A percentile compares a stretch with the other conserved stretches of the same genome.
Evolutionary conservation across 1,140 invertebrate species (phyloP).

Genomic region (Scaptomyza montana): DNA sequence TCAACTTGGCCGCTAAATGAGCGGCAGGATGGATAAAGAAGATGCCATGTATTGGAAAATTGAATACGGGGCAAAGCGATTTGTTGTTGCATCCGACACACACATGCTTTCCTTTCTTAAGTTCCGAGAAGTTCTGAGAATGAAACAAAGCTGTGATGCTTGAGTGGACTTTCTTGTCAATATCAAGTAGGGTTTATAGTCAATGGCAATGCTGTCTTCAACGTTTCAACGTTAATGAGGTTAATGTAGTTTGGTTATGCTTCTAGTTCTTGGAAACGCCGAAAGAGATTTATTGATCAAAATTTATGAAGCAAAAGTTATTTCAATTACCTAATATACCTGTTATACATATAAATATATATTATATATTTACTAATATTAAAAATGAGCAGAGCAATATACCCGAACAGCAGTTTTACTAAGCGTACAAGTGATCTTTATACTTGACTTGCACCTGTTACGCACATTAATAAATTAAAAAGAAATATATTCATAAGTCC

Average conservation of each 20-base stretch:
- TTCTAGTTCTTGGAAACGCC: too few relatives aligned
- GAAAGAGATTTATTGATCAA: too few relatives aligned
- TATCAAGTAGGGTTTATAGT: too few relatives aligned
- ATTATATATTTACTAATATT: too few relatives aligned
- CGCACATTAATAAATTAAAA: not conserved
- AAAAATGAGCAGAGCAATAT: too few relatives aligned
- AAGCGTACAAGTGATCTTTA: not conserved
- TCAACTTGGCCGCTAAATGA: conserved; percentile 9
- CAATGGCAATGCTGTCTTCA: too few relatives aligned
- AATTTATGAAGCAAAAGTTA: too few relatives aligned
- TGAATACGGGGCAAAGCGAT: not conserved
- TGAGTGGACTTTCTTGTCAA: not conserved
- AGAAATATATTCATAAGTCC: not conserved
- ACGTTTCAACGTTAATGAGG: too few relatives aligned
- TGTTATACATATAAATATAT: too few relatives aligned
- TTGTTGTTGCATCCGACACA: not conserved
- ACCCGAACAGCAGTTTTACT: not conserved
- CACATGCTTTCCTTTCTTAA: not conserved
- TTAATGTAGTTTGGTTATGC: too few relatives aligned
- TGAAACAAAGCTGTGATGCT: not conserved
- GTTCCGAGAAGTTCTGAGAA: not conserved
- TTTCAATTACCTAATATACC: too few relatives aligned
- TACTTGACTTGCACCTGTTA: not conserved
- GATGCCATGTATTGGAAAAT: not conserved
- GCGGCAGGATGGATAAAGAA: not conserved